Conservation (phyloP, 2,113 vertebrate species). For the Stomatorhinus ivindoensis region DNA sequence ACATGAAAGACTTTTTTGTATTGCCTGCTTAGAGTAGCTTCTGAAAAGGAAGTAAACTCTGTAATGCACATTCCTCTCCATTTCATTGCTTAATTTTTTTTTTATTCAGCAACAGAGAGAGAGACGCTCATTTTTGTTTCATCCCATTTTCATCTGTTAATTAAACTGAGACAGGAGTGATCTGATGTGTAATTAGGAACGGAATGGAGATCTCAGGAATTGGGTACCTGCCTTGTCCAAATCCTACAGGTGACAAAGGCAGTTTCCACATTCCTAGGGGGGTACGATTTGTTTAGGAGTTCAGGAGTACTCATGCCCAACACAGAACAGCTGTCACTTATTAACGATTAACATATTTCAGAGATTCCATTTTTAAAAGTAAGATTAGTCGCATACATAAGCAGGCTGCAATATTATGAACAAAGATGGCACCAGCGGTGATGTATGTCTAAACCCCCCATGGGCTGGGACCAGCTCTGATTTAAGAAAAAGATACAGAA, state of each 20-base stretch:
- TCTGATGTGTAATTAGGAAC: background rate
- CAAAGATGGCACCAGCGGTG: too few species aligned
- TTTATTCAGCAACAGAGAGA: background rate
- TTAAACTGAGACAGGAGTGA: background rate
- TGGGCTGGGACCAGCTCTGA: background rate
- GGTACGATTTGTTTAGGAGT: background rate
- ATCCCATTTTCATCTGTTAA: constrained; percentile 5
- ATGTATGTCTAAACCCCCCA: background rate
- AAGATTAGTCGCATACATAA: background rate
- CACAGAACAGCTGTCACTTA: background rate
- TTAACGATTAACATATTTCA: background rate
- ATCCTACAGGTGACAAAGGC: background rate
- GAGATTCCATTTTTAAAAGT: background rate
- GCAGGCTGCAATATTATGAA: background rate
- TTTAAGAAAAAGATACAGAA: background rate
- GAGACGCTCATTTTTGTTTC: background rate
- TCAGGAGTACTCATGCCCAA: background rate
- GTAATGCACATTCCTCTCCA: background rate
- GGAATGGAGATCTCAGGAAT: background rate
- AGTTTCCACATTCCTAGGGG: background rate
- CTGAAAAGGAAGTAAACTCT: background rate
- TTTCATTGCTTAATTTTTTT: background rate
- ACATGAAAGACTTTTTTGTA: constrained; percentile 29
- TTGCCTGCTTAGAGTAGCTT: constrained; percentile 13
- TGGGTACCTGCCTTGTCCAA: background rate